Base-by-base conservation (phyloP, 2,113 vertebrate species). In the Lophochroa leadbeateri region DNA sequence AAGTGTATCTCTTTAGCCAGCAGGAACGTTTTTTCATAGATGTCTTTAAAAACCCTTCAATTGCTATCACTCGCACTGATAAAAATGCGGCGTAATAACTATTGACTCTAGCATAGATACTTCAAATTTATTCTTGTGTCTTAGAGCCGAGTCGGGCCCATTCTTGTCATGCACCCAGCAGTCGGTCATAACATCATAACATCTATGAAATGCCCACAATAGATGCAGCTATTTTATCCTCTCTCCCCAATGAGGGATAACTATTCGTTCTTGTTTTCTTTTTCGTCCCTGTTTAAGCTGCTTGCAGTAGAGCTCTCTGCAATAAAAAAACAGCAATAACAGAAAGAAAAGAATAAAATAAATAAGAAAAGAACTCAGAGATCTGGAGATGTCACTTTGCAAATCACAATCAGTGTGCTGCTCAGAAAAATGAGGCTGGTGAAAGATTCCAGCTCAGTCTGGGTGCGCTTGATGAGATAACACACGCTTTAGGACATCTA, bases 1-100 rank as follows among this genome's bases (percentile, higher is more conserved):
- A 95, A 92, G 49, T 81, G 90, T 75, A 82, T 95, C 92, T 91
- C 68, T 95, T 92, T 79, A 92, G 77, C 88, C 92, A 90, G 88
- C 52, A 93, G 90, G 90, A 94, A 80, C 3, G 1, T 10, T 84
- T 86, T 70, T 79, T 82, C 10, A 57, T 27, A 76, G 75, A 72
- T 44, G 69, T 57, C 55, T 92, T 78, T 31, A 86, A 96, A 86
- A 94, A 91, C 29, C 11, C 35, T 88, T 79, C 86, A 89, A 55
- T 86, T 93, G 65, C 83, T 94, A 64, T 92, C 81, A 63, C n/a
- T 90, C 18, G 3, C 55, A n/a, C 86, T 79, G 94, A 94, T 95
- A 95, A 94, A 96, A 95, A 93, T 93, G 91, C 81, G 78, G 47
- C 2, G 9, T 82, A 96, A 75, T 79, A 79, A 82, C 77, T 79